Base-by-base conservation (phyloP, 2,113 vertebrate species). In the Hirundichthys speculiger region DNA sequence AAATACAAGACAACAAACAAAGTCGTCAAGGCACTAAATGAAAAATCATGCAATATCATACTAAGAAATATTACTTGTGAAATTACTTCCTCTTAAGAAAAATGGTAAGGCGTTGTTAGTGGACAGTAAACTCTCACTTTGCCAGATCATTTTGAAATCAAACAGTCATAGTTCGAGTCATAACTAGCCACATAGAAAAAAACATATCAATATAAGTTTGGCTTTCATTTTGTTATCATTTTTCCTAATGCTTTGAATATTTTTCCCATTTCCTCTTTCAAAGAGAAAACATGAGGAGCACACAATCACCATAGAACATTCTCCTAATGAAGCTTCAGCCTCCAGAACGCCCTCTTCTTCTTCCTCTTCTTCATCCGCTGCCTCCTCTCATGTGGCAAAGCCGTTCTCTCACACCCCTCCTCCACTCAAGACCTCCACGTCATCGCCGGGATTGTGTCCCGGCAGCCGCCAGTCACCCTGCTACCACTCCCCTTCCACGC, bases 221-320 rank as follows among this genome's bases (percentile, higher is more conserved):
- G 5, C 22, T 30, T 20, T 19, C 30, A 20, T 10, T 10, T 27
- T 34, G 9, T 34, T 2, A 10, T 6, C 7, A 34, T 34, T 7
- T 34, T 10, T 5, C 30, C 6, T 34, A 6, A 34, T 34, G 14
- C 5, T 13, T 3, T 16, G 14, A n/a, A 34, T 13, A 21, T 13
- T 49, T 10, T 21, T n/a, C 4, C 9, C 2, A 1, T 38, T 60
- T 64, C 45, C 3, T 19, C 11, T 57, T 64, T 56, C 27, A 56
- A 88, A 98, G 95, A 93, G 94, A 56, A 98, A 96, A 89, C 89
- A 92, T 0, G 96, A 96, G 48, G 95, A 96, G 68, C 92, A 87
- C 8, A 86, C 84, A 6, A 86, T 90, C 75, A 94, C 95, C 9
- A 79, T 93, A 41, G 94, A 95, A 42, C 93, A 94, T 1, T 60